phyloP scores from a whole-genome alignment of 1,140 invertebrate genomes.

The Leptestheria dahalacensis region DNA sequence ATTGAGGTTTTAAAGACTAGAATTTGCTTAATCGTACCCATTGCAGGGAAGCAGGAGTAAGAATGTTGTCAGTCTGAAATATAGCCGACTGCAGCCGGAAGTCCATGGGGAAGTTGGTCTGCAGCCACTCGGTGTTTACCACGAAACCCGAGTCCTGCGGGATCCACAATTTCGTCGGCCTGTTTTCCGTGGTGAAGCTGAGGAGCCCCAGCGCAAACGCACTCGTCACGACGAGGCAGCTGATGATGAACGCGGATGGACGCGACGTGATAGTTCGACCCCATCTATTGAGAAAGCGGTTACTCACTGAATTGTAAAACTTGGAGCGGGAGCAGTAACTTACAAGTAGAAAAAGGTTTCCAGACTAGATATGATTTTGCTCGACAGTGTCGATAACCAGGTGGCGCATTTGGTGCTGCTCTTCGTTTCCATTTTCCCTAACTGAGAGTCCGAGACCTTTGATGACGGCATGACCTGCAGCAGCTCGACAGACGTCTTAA shows the following conservation, averaged over 20 bases:
- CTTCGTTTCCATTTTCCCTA: no score
- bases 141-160: constrained; percentile 47
- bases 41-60: constrained; percentile 37
- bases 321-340: background rate
- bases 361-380: background rate
- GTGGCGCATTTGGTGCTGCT: background rate
- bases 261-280: constrained; percentile 23
- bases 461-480: no score
- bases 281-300: constrained; percentile 20
- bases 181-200: constrained; percentile 41
- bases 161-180: constrained; percentile 58
- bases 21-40: constrained; percentile 25
- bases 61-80: constrained; percentile 46
- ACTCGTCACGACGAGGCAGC: constrained; percentile 34
- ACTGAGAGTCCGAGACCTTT: no score
- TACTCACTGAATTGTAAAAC: constrained; percentile 12
- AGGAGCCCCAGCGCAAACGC: constrained; percentile 38
- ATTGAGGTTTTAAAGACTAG: background rate
- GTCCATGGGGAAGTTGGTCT: constrained; percentile 44
- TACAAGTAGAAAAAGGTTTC: background rate
- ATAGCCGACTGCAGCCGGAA: constrained; percentile 43
- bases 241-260: constrained; percentile 36
- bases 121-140: constrained; percentile 50
- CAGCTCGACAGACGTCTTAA: no score
- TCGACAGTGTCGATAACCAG: background rate